These are phyloP conservation scores for Melanotaenia boesemani DNA, from an alignment of 2,797 vertebrate species.

Conservation along the genomic window DNA sequence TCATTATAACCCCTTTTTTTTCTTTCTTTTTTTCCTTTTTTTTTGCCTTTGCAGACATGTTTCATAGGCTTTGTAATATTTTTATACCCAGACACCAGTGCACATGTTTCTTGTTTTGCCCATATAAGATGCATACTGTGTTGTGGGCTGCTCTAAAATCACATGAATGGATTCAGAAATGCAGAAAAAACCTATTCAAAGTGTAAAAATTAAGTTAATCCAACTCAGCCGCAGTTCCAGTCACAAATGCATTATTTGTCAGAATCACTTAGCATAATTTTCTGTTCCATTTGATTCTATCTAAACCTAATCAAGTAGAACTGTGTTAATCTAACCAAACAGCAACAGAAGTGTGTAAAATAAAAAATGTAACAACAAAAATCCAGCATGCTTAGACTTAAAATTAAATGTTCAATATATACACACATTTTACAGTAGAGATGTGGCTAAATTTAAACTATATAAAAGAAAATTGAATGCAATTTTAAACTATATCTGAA, in stretches of 20 bases:
- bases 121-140: background rate
- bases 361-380: too few relatives aligned
- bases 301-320: too few relatives aligned
- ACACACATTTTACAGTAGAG: background rate
- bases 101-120: background rate
- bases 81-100: background rate
- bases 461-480: background rate
- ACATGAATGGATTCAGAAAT: background rate
- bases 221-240: background rate
- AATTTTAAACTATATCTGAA: too few relatives aligned
- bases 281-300: background rate
- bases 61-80: slow-evolving; percentile 4
- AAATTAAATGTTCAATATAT: background rate
- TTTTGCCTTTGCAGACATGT: slow-evolving; percentile 18
- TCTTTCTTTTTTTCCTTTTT: background rate
- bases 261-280: background rate
- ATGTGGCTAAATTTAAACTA: background rate
- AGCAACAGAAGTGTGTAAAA: too few relatives aligned
- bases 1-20: slow-evolving; percentile 9
- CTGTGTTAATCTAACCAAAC: too few relatives aligned
- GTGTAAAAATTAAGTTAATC: background rate
- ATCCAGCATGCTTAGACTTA: background rate
- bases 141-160: background rate
- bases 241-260: too few relatives aligned
- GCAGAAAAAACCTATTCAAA: background rate